phyloP scores from a whole-genome alignment of 2,888 invertebrate species.

The Diaperis boleti region DNA sequence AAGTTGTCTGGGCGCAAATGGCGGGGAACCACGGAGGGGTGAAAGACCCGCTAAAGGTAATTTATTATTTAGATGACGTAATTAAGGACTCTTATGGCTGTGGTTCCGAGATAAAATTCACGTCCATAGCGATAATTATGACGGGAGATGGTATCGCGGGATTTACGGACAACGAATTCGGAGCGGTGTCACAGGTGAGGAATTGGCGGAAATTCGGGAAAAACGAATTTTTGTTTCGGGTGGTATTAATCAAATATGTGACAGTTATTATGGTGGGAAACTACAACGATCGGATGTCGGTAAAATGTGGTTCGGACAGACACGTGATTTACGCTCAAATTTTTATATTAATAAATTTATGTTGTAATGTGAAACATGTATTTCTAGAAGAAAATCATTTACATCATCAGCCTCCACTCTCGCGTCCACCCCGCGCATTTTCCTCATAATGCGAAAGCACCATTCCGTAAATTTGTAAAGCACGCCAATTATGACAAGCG shows the following conservation, averaged over 20 bases:
- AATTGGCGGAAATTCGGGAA: no score
- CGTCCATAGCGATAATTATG: constrained; percentile 3
- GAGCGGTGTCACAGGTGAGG: no score
- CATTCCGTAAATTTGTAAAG: constrained; percentile 44
- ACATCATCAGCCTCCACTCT: neutral
- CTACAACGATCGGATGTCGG: no score
- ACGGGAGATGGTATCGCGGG: constrained; percentile 14
- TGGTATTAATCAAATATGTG: no score
- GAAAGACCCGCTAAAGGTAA: constrained; percentile 7
- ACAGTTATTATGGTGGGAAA: no score
- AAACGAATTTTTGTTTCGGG: no score
- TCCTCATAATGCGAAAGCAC: constrained; percentile 30
- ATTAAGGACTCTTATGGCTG: constrained; percentile 18
- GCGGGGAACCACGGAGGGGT: constrained; percentile 11
- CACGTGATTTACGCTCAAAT: no score
- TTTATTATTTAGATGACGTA: constrained; percentile 17
- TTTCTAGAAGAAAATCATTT: neutral
- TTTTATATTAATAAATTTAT: no score
- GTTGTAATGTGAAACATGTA: no score
- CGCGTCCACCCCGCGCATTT: constrained; percentile 13
- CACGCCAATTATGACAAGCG: constrained; percentile 47
- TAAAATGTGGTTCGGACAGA: no score
- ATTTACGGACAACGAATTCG: constrained; percentile 5
- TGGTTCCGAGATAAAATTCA: constrained; percentile 15
- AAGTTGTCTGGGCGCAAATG: constrained; percentile 16